These are phyloP conservation scores for Brachionus rubens DNA, from an alignment of 1,140 invertebrate species.

Conservation along the genomic window DNA sequence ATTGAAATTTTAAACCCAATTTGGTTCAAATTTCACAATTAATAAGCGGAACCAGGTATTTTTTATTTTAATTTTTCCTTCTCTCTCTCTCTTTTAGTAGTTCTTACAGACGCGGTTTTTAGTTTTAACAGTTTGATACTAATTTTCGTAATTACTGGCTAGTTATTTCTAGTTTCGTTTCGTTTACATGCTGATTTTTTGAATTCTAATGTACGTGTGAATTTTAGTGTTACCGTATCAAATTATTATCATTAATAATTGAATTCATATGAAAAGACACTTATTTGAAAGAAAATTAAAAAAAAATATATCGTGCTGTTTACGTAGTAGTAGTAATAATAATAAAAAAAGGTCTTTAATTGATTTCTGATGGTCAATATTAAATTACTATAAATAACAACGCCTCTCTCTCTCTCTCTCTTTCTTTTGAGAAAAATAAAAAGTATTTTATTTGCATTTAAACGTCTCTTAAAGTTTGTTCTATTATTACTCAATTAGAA, in stretches of 20 bases:
- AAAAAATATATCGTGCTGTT: slow-evolving; percentile 2
- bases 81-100: not conserved
- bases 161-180: too few species aligned
- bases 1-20: not conserved
- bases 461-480: too few species aligned
- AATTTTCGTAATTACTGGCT: not conserved
- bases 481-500: not conserved
- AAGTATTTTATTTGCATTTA: too few species aligned
- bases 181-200: not conserved
- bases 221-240: slow-evolving; percentile 8
- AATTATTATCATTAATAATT: not conserved
- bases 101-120: not conserved
- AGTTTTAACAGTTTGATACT: slow-evolving; percentile 5
- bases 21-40: too few species aligned
- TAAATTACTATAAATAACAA: not conserved
- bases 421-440: too few species aligned
- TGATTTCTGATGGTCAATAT: not conserved
- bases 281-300: not conserved
- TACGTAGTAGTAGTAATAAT: too few species aligned
- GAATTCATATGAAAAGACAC: slow-evolving; percentile 25
- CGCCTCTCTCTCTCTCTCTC: too few species aligned
- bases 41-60: too few species aligned
- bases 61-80: too few species aligned
- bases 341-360: slow-evolving; percentile 31
- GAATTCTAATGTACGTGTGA: slow-evolving; percentile 3